A percentile compares a stretch with the other conserved stretches of the same genome.
phyloP scores from a whole-genome alignment of 2,888 invertebrate genomes.

The Drosophila kanekoi region DNA sequence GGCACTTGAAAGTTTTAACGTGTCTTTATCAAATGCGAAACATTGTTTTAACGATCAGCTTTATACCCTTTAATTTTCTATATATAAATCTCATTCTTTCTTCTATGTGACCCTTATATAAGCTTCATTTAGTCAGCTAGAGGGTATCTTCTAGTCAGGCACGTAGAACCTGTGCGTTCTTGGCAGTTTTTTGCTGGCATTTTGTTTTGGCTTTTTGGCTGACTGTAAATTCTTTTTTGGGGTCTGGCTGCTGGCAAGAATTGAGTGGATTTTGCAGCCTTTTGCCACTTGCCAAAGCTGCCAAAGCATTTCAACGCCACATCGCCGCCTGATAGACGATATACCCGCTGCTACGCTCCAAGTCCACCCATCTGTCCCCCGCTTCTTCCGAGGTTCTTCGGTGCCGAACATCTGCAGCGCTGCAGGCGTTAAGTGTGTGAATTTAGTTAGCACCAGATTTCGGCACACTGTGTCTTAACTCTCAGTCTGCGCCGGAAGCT shows the following conservation, averaged over 20 bases:
- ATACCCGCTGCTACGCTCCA: conserved; percentile 3
- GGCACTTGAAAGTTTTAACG: too few relatives aligned
- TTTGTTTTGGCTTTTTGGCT: conserved; percentile 59
- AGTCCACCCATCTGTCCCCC: too few relatives aligned
- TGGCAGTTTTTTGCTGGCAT: conserved; percentile 27
- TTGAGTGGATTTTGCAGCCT: conserved; percentile 59
- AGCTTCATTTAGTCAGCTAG: neutral
- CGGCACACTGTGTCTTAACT: conserved; percentile 9
- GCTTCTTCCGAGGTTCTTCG: too few relatives aligned
- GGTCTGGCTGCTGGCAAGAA: conserved; percentile 41
- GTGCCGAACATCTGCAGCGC: conserved; percentile 30
- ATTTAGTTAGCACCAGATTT: conserved; percentile 70
- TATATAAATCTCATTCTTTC: too few relatives aligned
- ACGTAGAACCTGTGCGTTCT: too few relatives aligned
- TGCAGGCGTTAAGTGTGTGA: conserved; percentile 76
- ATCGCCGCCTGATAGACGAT: conserved; percentile 55
- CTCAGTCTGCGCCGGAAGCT: conserved; percentile 14
- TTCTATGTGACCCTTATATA: too few relatives aligned
- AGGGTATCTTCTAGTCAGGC: neutral
- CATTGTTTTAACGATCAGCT: too few relatives aligned
- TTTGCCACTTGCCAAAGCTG: conserved; percentile 59
- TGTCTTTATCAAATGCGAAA: too few relatives aligned
- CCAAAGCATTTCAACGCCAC: conserved; percentile 58
- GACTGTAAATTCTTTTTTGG: conserved; percentile 51
- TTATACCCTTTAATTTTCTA: too few relatives aligned